Evolutionary conservation across 2,113 vertebrate genomes (phyloP).

Genomic region (Lynx canadensis): DNA sequence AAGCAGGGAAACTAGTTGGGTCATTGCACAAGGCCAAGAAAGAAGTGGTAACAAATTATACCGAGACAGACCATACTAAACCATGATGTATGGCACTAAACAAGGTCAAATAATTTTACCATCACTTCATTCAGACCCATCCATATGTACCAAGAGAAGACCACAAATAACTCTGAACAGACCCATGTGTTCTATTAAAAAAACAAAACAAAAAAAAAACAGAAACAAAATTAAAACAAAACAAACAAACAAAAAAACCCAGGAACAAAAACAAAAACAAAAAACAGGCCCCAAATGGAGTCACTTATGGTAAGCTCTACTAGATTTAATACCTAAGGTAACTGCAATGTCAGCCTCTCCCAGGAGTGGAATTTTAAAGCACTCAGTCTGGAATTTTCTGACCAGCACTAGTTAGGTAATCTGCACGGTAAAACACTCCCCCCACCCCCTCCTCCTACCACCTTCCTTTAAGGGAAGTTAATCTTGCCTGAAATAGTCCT

Average conservation of each 20-base stretch:
- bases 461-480: neutral
- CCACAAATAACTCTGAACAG: neutral
- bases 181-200: neutral
- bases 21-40: neutral
- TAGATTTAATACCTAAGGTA: neutral
- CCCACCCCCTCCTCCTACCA: too few species aligned
- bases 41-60: neutral
- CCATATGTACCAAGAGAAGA: neutral
- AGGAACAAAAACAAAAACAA: too few species aligned
- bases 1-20: neutral
- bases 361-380: neutral
- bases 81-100: neutral
- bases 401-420: neutral
- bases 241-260: too few species aligned
- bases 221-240: too few species aligned
- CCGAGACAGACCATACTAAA: neutral
- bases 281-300: too few species aligned
- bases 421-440: neutral
- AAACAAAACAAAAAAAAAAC: too few species aligned
- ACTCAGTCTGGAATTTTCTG: neutral
- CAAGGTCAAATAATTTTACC: neutral
- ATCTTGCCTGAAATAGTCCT: neutral
- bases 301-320: too few species aligned
- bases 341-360: neutral
- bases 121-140: neutral